phyloP scores from a whole-genome alignment of 1,140 invertebrate genomes.

The Zaprionus camerounensis region DNA sequence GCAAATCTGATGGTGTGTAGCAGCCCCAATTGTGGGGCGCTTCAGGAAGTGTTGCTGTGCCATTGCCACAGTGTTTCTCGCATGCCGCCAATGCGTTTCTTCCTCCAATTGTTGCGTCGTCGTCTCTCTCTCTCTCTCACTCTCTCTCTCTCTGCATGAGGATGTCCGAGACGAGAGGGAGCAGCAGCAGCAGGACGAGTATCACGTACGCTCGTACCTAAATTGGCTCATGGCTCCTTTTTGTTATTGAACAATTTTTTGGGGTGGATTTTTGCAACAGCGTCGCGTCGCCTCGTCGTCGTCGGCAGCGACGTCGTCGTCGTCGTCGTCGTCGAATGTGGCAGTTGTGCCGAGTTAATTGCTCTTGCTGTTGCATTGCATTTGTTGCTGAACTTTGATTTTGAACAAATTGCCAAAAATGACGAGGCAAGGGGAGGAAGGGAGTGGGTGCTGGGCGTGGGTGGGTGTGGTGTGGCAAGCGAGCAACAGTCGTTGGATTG shows the following conservation, averaged over 20 bases:
- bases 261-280: slow-evolving; percentile 77
- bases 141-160: no score
- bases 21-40: slow-evolving; percentile 28
- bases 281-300: slow-evolving; percentile 33
- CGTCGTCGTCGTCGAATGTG: slow-evolving; percentile 61
- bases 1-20: slow-evolving; percentile 24
- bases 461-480: slow-evolving; percentile 15
- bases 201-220: slow-evolving; percentile 48
- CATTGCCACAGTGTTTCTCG: slow-evolving; percentile 50
- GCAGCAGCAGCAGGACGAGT: not conserved
- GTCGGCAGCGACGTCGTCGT: slow-evolving; percentile 38
- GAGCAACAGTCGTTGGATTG: slow-evolving; percentile 62
- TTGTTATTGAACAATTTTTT: slow-evolving; percentile 65
- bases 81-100: slow-evolving; percentile 42
- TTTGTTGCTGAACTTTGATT: slow-evolving; percentile 79
- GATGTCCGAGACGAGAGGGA: not conserved
- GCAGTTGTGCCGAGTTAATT: slow-evolving; percentile 82
- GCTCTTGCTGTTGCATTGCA: slow-evolving; percentile 77
- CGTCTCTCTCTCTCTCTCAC: slow-evolving; percentile 50
- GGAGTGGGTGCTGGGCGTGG: slow-evolving; percentile 3
- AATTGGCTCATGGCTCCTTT: slow-evolving; percentile 79
- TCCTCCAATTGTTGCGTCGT: slow-evolving; percentile 70
- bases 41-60: slow-evolving; percentile 66
- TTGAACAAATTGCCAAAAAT: slow-evolving; percentile 79
- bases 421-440: slow-evolving; percentile 10